Evolutionary conservation across 2,888 invertebrate genomes (phyloP), one percentile per base, ranked within the genome.

Genomic region (Pharmacophagus antenor): DNA sequence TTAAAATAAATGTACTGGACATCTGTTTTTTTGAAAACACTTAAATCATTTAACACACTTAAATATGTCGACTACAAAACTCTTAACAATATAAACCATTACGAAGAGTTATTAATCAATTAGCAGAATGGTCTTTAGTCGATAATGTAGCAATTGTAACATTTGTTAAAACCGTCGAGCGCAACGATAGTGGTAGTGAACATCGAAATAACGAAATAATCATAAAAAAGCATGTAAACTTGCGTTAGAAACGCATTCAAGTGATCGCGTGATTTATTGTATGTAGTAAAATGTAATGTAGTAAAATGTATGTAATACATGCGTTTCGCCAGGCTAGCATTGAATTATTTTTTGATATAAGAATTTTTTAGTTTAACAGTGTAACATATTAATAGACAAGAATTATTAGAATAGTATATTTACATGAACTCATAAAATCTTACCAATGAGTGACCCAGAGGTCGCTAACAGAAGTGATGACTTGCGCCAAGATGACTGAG

Each of bases 371-470:
- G n/a, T n/a, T n/a, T n/a, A n/a, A n/a, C n/a, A n/a, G n/a, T n/a
- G n/a, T n/a, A 5, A 37, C 4, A 37, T n/a, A 37, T 37, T n/a
- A n/a, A n/a, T n/a, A n/a, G n/a, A 27, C 10, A 27, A 27, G 6
- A 25, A 25, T 8, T 25, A 10, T 25, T 25, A 37, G 15, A 31
- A 12, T 15, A 12, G 15, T 15, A n/a, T 2, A n/a, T n/a, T n/a
- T n/a, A 51, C 6, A 10, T 6, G 7, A n/a, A 54, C 57, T 42
- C 17, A 22, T 41, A 25, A 47, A 44, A 23, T 42, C 64, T 84
- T 81, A 95, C 96, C 96, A 96, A 70, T 92, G 82, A 2, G 94
- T 94, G 0, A 96, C 92, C 95, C 95, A 96, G 73, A 95, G 94
- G 79, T 97, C 96, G 51, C 93, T 91, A 54, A 93, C 91, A 47